These are phyloP conservation scores for Perdita meconis DNA, from an alignment of 2,888 invertebrate genomes.

Conservation along the genomic window DNA sequence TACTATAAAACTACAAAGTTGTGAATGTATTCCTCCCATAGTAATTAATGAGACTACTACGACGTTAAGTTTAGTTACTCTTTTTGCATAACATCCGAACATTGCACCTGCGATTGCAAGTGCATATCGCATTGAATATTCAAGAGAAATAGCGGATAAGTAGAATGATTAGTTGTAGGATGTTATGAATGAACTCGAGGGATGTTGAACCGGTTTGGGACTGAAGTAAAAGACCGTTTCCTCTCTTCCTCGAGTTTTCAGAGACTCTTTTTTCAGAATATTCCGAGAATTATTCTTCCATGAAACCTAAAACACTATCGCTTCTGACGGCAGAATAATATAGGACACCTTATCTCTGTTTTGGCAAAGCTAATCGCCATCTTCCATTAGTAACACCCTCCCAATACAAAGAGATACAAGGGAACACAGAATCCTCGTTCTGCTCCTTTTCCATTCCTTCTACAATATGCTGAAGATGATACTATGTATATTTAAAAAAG, in stretches of 20 bases:
- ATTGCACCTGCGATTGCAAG: background rate
- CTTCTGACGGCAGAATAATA: background rate
- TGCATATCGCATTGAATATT: background rate
- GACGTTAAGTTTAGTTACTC: background rate
- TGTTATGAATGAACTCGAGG: slow-evolving; percentile 15
- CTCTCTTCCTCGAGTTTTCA: background rate
- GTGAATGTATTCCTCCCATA: too few species aligned
- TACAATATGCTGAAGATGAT: background rate
- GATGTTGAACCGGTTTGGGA: slow-evolving; percentile 26
- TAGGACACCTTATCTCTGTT: background rate
- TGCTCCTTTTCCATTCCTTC: background rate
- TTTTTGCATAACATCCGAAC: background rate
- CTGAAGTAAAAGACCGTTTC: slow-evolving; percentile 5
- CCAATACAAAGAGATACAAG: too few species aligned
- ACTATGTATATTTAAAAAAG: too few species aligned
- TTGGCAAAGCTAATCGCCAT: background rate
- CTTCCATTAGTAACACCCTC: background rate
- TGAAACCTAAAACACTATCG: background rate
- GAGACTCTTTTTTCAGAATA: background rate
- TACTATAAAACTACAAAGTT: too few species aligned
- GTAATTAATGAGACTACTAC: too few species aligned
- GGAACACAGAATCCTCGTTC: background rate
- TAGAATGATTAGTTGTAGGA: slow-evolving; percentile 4
- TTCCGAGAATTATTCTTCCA: background rate
- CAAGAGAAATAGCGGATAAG: slow-evolving; percentile 1